Evolutionary conservation across 2,888 invertebrate genomes (phyloP), one percentile per base, ranked within the genome.

Genomic region (Nomada fabriciana): DNA sequence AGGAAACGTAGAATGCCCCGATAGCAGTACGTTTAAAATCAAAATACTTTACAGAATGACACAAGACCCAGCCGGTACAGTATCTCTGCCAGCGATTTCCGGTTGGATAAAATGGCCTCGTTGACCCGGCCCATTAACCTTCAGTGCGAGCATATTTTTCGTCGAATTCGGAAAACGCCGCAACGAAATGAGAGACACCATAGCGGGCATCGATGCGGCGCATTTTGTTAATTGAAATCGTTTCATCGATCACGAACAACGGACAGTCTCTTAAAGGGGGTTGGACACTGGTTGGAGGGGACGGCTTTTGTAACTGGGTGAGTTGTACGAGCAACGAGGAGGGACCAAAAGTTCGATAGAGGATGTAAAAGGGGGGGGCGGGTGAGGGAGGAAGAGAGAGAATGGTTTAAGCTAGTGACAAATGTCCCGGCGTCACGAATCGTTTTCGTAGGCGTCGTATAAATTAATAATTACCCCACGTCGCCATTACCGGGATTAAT

Each of bases 401-500:
- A 47, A 68, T 65, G 68, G 64, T 82, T 83, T 78, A 80, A 82
- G 82, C 88, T 70, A 42, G 81, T 90, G 89, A 90, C 90, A 90
- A 90, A 90, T 89, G 87, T 84, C 61, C 86, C 81, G 75, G 82
- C 88, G 85, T 88, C 90, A 88, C 89, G 86, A 88, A 89, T 87
- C 91, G 88, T 90, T 91, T 89, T 89, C 88, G 84, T 88, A 87
- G 85, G 87, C 87, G 85, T 89, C 88, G 87, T 88, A 91, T 90
- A 89, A 92, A 92, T 92, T 90, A 91, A 91, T 90, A 91, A 91
- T 89, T 90, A 90, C 88, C 73, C 84, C 67, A 83, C 80, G 80
- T 81, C 87, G 88, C 92, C 89, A 92, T 92, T 91, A 90, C 88
- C 72, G 88, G 90, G 91, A 92, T 92, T 92, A 91, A 92, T 91